A percentile compares a stretch with the other conserved stretches of the same genome.
phyloP scores from a whole-genome alignment of 2,113 vertebrate species.

The Nicator chloris region DNA sequence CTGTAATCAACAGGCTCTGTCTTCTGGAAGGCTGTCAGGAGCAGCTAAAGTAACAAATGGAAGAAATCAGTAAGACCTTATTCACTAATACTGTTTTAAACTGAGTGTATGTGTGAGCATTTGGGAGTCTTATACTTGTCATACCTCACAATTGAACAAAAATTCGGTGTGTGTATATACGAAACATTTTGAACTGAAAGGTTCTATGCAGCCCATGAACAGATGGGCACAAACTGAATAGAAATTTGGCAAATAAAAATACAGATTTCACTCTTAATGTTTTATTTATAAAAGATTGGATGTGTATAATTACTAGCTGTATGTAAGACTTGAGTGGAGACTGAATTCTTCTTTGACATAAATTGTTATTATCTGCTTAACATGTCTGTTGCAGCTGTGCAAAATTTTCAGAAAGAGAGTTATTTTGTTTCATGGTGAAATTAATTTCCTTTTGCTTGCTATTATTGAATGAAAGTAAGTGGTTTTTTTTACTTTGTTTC shows the following conservation, averaged over 20 bases:
- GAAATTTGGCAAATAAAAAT: background rate
- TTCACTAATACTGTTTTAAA: background rate
- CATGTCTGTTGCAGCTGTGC: background rate
- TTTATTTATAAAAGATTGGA: background rate
- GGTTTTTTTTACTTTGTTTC: background rate
- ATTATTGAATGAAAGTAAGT: background rate
- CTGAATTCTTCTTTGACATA: background rate
- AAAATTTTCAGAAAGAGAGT: background rate
- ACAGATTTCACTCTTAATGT: background rate
- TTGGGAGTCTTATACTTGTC: background rate
- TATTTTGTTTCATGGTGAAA: background rate
- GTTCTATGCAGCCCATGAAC: background rate
- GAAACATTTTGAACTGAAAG: background rate
- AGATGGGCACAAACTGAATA: background rate
- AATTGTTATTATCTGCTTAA: background rate
- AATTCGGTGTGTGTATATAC: background rate
- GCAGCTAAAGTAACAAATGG: conserved; percentile 58
- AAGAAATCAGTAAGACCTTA: conserved; percentile 71
- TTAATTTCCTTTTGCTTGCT: background rate
- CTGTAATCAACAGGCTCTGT: conserved; percentile 59
- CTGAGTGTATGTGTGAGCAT: fast-evolving
- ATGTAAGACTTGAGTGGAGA: background rate
- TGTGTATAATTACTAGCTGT: fast-evolving
- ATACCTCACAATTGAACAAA: background rate
- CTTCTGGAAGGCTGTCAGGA: conserved; percentile 72